phyloP scores from a whole-genome alignment of 1,140 invertebrate genomes.

The Triops longicaudatus region DNA sequence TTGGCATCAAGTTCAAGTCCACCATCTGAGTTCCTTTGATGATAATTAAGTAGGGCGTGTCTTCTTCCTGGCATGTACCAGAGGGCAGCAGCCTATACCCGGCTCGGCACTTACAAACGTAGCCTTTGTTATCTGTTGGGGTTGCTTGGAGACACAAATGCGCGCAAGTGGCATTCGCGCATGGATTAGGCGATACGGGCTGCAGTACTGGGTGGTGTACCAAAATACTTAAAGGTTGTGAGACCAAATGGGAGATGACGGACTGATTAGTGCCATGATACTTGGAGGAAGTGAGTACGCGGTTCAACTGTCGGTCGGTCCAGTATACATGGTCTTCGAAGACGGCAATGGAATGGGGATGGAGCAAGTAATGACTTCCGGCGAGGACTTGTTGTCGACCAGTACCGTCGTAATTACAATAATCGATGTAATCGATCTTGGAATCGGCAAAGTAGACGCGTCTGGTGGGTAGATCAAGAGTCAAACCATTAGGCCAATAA shows the following conservation, averaged over 20 bases:
- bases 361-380: constrained; percentile 80
- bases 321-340: constrained; percentile 91
- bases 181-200: constrained; percentile 74
- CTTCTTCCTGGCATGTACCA: constrained; percentile 71
- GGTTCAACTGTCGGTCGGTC: constrained; percentile 88
- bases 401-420: constrained; percentile 91
- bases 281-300: constrained; percentile 74
- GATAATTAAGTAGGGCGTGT: constrained; percentile 80
- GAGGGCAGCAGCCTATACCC: constrained; percentile 62
- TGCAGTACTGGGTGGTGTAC: constrained; percentile 90
- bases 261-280: constrained; percentile 83
- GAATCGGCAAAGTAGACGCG: constrained; percentile 96
- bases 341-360: constrained; percentile 89
- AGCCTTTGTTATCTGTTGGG: constrained; percentile 48
- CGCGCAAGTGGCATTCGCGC: constrained; percentile 64
- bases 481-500: constrained; percentile 96
- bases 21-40: constrained; percentile 81
- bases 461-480: constrained; percentile 86
- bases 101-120: constrained; percentile 82
- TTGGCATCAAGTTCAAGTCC: constrained; percentile 65
- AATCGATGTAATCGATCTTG: constrained; percentile 96
- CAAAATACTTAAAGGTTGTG: constrained; percentile 87
- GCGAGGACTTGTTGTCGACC: constrained; percentile 78
- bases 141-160: constrained; percentile 83
- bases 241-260: constrained; percentile 86